These are phyloP conservation scores for Diorhabda sublineata DNA, from an alignment of 1,140 invertebrate genomes.

Conservation along the genomic window DNA sequence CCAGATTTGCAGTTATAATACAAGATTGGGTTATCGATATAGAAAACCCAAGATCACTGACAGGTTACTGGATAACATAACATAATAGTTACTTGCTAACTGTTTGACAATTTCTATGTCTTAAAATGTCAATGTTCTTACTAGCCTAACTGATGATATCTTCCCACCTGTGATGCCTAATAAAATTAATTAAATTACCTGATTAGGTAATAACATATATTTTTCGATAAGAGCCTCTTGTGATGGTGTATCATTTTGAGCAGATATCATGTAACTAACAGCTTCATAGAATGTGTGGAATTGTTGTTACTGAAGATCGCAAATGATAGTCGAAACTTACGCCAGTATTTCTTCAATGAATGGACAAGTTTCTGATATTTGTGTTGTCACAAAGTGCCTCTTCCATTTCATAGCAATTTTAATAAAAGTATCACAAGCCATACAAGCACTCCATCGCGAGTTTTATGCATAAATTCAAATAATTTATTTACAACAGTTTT, in stretches of 20 bases:
- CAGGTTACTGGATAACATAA: too few relatives aligned
- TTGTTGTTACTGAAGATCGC: conserved; percentile 89
- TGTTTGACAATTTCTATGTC: conserved; percentile 97
- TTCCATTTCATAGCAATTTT: too few relatives aligned
- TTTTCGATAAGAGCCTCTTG: conserved; percentile 95
- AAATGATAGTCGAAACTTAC: conserved; percentile 96
- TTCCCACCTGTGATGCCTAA: conserved; percentile 58
- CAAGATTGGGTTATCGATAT: too few relatives aligned
- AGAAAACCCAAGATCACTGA: too few relatives aligned
- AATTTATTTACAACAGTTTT: conserved; percentile 99
- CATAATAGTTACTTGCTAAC: conserved; percentile 70
- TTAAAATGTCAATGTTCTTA: conserved; percentile 94
- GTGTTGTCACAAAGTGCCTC: conserved; percentile 91
- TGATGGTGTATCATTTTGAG: conserved; percentile 81
- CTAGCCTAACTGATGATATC: conserved; percentile 96
- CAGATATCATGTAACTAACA: conserved; percentile 98
- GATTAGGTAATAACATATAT: conserved; percentile 96
- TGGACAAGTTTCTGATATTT: conserved; percentile 93
- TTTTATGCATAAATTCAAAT: conserved; percentile 99
- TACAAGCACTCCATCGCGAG: conserved; percentile 98
- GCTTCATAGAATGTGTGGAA: conserved; percentile 99
- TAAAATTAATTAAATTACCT: conserved; percentile 52
- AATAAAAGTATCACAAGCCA: too few relatives aligned
- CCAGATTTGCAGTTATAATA: too few relatives aligned
- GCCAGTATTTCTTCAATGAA: conserved; percentile 99